Evolutionary conservation across 2,113 vertebrate species (phyloP).

Genomic region (Rhadina sibilatrix): DNA sequence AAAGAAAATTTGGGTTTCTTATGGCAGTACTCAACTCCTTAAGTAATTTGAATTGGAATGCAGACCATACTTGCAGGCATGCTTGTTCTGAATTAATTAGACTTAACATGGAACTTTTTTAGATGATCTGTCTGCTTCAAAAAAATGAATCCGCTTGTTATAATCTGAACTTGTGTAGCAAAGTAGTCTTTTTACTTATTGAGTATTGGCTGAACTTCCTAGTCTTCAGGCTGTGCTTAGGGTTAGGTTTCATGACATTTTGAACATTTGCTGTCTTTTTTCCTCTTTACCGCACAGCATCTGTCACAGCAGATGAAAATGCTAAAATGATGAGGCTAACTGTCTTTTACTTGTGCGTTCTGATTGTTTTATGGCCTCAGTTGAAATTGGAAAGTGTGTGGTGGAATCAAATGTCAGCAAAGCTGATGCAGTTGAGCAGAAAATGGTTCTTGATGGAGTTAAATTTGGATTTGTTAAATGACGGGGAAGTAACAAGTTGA

Average conservation of each 20-base stretch:
- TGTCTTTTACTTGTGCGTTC: background rate
- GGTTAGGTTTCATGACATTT: background rate
- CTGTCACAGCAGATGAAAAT: background rate
- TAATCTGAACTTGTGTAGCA: background rate
- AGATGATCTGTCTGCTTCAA: background rate
- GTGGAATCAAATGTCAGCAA: background rate
- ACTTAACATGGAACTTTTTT: background rate
- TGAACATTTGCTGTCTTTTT: background rate
- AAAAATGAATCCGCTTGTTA: background rate
- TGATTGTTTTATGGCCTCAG: background rate
- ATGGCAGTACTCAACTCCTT: background rate
- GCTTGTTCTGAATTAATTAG: background rate
- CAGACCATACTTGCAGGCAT: background rate
- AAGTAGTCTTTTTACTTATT: background rate
- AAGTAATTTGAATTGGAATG: background rate
- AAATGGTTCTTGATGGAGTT: background rate
- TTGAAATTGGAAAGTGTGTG: background rate
- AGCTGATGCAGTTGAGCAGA: background rate
- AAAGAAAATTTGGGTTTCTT: background rate
- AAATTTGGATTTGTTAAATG: background rate
- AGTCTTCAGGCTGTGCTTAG: background rate
- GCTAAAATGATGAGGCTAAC: background rate
- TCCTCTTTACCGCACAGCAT: background rate
- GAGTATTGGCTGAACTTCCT: background rate
- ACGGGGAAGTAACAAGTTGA: background rate